Conservation (phyloP, 2,888 invertebrate species). For the Aporophyla lueneburgensis region DNA sequence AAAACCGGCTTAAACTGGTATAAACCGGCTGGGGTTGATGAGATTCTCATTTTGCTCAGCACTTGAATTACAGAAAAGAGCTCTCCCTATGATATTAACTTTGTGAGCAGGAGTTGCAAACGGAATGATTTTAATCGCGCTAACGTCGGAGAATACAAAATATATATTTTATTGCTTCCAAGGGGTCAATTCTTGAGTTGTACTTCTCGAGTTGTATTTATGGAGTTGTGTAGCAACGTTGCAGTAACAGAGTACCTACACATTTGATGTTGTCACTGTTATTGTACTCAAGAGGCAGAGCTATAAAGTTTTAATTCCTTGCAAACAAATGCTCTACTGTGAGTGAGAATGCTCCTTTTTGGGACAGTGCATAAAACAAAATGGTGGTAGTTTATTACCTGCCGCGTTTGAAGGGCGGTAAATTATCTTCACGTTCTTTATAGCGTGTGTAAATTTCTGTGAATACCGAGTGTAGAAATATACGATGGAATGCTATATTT, state of each 20-base stretch:
- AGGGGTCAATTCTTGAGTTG: constrained; percentile 59
- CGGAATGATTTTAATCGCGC: constrained; percentile 69
- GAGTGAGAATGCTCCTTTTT: constrained; percentile 8
- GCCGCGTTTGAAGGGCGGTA: constrained; percentile 23
- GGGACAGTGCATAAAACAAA: constrained; percentile 37
- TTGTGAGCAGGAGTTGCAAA: constrained; percentile 62
- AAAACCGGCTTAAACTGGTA: constrained; percentile 68
- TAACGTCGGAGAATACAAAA: constrained; percentile 65
- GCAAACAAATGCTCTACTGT: constrained; percentile 29
- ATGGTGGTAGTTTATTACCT: constrained; percentile 41
- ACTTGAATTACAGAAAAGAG: constrained; percentile 73
- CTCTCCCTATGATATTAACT: constrained; percentile 70
- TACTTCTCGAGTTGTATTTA: constrained; percentile 21
- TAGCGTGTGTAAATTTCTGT: constrained; percentile 1
- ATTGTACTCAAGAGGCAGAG: constrained; percentile 44
- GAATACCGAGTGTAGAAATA: constrained; percentile 9
- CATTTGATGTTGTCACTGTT: constrained; percentile 48
- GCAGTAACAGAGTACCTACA: constrained; percentile 14
- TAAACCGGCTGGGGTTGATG: constrained; percentile 72
- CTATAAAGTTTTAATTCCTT: constrained; percentile 55
- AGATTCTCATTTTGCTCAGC: constrained; percentile 78
- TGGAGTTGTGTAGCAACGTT: background rate
- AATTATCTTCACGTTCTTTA: constrained; percentile 29
- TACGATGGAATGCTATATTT: background rate
- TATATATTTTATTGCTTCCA: constrained; percentile 66